A percentile compares a stretch with the other conserved stretches of the same genome.
These are phyloP conservation scores for Aplochiton taeniatus DNA, from an alignment of 2,797 vertebrate species.

Conservation along the genomic window DNA sequence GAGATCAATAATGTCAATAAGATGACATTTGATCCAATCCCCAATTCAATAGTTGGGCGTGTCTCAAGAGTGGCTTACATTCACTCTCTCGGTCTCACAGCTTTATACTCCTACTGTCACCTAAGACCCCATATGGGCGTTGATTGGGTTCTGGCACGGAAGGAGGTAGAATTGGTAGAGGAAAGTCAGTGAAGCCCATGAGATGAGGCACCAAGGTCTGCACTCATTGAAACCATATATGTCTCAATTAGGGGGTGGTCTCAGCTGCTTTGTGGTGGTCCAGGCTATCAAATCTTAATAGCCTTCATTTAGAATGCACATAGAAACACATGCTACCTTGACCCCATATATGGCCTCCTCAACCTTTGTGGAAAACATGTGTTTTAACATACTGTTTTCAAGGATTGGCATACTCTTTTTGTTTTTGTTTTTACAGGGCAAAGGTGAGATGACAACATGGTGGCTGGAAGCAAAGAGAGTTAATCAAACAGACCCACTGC, in stretches of 20 bases:
- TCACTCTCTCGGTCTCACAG: slow-evolving; percentile 14
- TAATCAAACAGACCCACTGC: slow-evolving; percentile 41
- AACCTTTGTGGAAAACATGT: neutral
- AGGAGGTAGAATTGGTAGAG: slow-evolving; percentile 12
- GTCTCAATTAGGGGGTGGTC: slow-evolving; percentile 44
- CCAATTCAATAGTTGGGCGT: slow-evolving; percentile 24
- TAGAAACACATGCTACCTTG: slow-evolving; percentile 29
- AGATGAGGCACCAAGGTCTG: slow-evolving; percentile 27
- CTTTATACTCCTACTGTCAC: slow-evolving; percentile 35
- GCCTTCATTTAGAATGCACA: slow-evolving; percentile 64
- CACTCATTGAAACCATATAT: slow-evolving; percentile 29
- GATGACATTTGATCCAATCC: slow-evolving; percentile 22
- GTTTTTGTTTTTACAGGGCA: slow-evolving; percentile 63
- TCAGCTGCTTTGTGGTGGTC: slow-evolving; percentile 61
- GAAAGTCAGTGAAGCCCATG: slow-evolving; percentile 23
- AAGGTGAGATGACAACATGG: slow-evolving; percentile 81
- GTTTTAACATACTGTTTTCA: slow-evolving; percentile 9
- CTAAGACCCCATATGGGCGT: slow-evolving; percentile 41
- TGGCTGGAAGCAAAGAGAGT: slow-evolving; percentile 75
- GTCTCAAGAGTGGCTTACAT: slow-evolving; percentile 35
- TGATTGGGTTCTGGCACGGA: slow-evolving; percentile 33
- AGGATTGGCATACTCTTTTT: slow-evolving; percentile 1
- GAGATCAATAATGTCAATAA: slow-evolving; percentile 2
- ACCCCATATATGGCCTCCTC: slow-evolving; percentile 36
- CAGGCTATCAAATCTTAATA: slow-evolving; percentile 51